Conservation (phyloP, 2,113 vertebrate species). For the Oncorhynchus mykiss region DNA sequence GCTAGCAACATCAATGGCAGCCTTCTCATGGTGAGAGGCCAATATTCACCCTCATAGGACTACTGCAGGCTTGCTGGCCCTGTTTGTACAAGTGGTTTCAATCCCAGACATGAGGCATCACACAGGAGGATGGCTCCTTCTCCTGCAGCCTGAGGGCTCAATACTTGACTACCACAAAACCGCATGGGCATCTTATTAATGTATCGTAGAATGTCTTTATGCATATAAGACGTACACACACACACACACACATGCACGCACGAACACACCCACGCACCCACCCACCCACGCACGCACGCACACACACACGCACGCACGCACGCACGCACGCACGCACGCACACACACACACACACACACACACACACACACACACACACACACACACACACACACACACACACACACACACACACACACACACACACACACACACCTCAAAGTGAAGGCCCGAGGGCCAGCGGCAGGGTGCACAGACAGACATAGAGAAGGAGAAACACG, state of each 20-base stretch:
- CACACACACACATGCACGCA: background rate
- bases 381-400: too few relatives aligned
- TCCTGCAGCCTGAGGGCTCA: conserved; percentile 49
- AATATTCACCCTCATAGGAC: conserved; percentile 41
- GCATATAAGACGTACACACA: conserved; percentile 4
- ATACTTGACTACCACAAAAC: conserved; percentile 31
- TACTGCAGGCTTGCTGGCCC: conserved; percentile 67
- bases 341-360: too few relatives aligned
- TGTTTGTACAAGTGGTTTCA: conserved; percentile 79
- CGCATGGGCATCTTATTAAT: background rate
- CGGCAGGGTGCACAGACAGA: conserved; percentile 49
- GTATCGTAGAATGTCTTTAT: too few relatives aligned
- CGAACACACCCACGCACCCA: accelerated
- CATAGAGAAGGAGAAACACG: conserved; percentile 66
- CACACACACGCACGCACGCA: too few relatives aligned
- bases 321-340: too few relatives aligned
- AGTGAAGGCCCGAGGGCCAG: conserved; percentile 56
- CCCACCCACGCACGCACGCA: too few relatives aligned
- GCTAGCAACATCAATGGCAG: conserved; percentile 47
- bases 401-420: too few relatives aligned
- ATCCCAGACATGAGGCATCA: conserved; percentile 55
- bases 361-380: too few relatives aligned
- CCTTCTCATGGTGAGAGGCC: conserved; percentile 58
- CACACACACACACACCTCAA: conserved; percentile 46
- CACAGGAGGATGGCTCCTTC: conserved; percentile 34